A percentile compares a stretch with the other conserved stretches of the same genome.
Evolutionary conservation across 2,888 invertebrate species (phyloP).

Genomic region (Campaea margaritaria): DNA sequence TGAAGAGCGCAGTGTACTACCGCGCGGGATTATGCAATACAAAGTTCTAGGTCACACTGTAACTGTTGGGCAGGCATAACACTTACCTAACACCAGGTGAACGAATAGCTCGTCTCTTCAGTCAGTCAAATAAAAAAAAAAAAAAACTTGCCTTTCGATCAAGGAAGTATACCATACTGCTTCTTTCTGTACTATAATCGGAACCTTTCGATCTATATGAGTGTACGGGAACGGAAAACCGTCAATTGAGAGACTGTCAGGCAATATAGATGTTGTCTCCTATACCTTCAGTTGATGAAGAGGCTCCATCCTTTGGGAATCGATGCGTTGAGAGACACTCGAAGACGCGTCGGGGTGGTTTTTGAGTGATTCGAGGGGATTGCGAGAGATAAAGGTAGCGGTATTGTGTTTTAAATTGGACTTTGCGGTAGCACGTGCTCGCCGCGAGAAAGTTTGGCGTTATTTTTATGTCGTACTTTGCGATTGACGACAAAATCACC

Average conservation of each 20-base stretch:
- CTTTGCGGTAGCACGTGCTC: background rate
- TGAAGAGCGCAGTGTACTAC: too few species aligned
- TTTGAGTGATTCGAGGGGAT: background rate
- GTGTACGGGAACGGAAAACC: slow-evolving; percentile 20
- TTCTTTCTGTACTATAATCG: slow-evolving; percentile 11
- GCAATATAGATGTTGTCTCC: slow-evolving; percentile 34
- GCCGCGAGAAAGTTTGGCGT: too few species aligned
- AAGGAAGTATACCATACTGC: background rate
- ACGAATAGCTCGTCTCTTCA: too few species aligned
- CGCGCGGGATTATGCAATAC: too few species aligned
- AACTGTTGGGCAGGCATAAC: too few species aligned
- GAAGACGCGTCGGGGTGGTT: slow-evolving; percentile 3
- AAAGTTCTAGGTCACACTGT: too few species aligned
- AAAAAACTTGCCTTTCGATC: too few species aligned
- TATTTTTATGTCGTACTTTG: too few species aligned
- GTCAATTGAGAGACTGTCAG: slow-evolving; percentile 32
- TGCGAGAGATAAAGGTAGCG: background rate
- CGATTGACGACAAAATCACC: too few species aligned
- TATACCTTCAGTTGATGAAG: slow-evolving; percentile 33
- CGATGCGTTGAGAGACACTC: background rate
- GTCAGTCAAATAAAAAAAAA: background rate
- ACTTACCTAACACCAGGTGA: too few species aligned
- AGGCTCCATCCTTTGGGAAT: slow-evolving; percentile 27
- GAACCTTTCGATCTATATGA: slow-evolving; percentile 23
- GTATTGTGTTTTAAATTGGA: slow-evolving; percentile 1